A percentile compares a stretch with the other conserved stretches of the same genome.
Conservation (phyloP, 2,797 vertebrate species). For the Takifugu rubripes region DNA sequence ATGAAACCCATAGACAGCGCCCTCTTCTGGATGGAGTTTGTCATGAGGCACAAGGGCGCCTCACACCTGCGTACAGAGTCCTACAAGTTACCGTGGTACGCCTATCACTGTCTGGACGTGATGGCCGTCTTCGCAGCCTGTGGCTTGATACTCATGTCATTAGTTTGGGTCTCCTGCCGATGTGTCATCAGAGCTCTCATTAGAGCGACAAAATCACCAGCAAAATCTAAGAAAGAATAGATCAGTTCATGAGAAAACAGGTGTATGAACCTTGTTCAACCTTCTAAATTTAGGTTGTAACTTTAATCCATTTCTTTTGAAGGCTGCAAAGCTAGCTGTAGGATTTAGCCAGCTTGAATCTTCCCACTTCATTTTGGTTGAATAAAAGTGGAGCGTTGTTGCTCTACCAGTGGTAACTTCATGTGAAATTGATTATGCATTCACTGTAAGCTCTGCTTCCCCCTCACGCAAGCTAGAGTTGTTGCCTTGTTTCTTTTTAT, state of each 20-base stretch:
- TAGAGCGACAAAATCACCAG: neutral
- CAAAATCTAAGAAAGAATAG: constrained; percentile 44
- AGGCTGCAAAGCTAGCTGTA: too few relatives aligned
- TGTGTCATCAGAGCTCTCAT: constrained; percentile 15
- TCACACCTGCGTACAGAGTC: constrained; percentile 53
- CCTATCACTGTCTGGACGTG: constrained; percentile 54
- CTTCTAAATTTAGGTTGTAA: too few relatives aligned
- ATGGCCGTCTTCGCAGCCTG: constrained; percentile 27
- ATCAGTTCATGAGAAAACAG: neutral
- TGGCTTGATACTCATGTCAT: constrained; percentile 4
- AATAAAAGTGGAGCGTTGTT: too few relatives aligned
- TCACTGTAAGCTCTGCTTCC: too few relatives aligned
- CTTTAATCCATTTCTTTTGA: too few relatives aligned
- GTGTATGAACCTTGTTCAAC: too few relatives aligned
- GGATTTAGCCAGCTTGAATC: too few relatives aligned
- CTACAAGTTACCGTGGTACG: constrained; percentile 54
- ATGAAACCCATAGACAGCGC: constrained; percentile 56
- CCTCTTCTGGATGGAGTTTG: constrained; percentile 60
- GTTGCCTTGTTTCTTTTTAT: too few relatives aligned
- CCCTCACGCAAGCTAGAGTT: too few relatives aligned
- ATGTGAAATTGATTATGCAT: too few relatives aligned
- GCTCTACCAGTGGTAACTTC: too few relatives aligned
- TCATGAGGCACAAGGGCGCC: constrained; percentile 60
- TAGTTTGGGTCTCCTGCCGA: constrained; percentile 25
- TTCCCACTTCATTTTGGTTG: too few relatives aligned